Evolutionary conservation across 2,113 vertebrate genomes (phyloP).

Genomic region (Ibidorhyncha struthersii): DNA sequence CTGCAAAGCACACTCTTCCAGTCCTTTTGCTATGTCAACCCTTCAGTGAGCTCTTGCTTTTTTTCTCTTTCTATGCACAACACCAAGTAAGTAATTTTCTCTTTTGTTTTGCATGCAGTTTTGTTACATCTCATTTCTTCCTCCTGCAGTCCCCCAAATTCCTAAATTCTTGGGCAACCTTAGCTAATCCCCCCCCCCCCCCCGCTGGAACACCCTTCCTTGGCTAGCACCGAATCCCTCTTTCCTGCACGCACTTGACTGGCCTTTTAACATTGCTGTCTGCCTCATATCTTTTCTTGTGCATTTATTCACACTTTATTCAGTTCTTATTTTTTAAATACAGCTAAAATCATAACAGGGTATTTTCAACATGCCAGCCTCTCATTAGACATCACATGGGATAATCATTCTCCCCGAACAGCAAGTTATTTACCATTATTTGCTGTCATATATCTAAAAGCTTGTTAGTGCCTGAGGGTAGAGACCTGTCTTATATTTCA

Average conservation of each 20-base stretch:
- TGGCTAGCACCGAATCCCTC: not conserved
- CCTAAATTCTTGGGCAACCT: not conserved
- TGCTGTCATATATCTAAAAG: not conserved
- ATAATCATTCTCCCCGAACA: not conserved
- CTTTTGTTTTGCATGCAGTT: not conserved
- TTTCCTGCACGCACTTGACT: not conserved
- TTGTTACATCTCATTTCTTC: not conserved
- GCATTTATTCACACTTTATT: not conserved
- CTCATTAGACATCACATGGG: not conserved
- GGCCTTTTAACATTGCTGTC: not conserved
- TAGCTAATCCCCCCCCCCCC: too few relatives aligned
- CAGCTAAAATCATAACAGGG: not conserved
- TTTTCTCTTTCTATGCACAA: not conserved
- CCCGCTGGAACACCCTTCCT: not conserved
- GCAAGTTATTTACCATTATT: not conserved
- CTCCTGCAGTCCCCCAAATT: not conserved
- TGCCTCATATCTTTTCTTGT: not conserved
- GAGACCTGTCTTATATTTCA: not conserved
- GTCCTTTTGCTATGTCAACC: not conserved
- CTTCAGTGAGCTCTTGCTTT: not conserved
- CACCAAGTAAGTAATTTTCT: not conserved
- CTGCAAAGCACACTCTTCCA: not conserved
- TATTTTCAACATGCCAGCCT: not conserved
- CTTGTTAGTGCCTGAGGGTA: not conserved
- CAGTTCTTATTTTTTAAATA: not conserved